Evolutionary conservation across 1,140 invertebrate genomes (phyloP).

Genomic region (Antheraea pernyi): DNA sequence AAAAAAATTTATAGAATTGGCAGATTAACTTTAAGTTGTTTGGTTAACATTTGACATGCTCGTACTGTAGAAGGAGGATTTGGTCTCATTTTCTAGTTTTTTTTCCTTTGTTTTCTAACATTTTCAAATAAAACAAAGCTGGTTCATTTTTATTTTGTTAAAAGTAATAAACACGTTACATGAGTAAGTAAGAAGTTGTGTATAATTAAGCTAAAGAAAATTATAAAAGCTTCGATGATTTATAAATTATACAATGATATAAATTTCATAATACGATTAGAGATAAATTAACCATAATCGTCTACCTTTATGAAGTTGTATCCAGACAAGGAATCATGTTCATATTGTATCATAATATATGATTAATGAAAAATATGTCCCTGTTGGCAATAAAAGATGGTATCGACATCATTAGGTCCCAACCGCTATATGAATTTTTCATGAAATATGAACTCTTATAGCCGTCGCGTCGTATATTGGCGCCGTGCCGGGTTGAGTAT

Average conservation of each 20-base stretch:
- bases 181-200: too few species aligned
- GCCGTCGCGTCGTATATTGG: slow-evolving; percentile 48
- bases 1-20: too few species aligned
- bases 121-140: too few species aligned
- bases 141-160: too few species aligned
- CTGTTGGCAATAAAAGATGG: slow-evolving; percentile 68
- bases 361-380: slow-evolving; percentile 71
- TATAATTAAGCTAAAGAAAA: too few species aligned
- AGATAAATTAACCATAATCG: background rate
- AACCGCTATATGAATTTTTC: slow-evolving; percentile 73
- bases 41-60: too few species aligned
- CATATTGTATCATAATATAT: slow-evolving; percentile 45
- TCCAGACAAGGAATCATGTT: slow-evolving; percentile 1
- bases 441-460: slow-evolving; percentile 68
- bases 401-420: slow-evolving; percentile 68
- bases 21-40: too few species aligned
- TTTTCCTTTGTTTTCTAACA: too few species aligned
- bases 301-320: background rate
- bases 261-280: background rate
- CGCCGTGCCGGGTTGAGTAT: slow-evolving; percentile 41
- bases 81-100: too few species aligned
- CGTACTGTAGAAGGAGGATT: too few species aligned
- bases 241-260: background rate
- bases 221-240: too few species aligned
- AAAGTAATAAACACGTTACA: too few species aligned